Base-by-base conservation (phyloP, 1,140 invertebrate species). In the Drusus annulatus region DNA sequence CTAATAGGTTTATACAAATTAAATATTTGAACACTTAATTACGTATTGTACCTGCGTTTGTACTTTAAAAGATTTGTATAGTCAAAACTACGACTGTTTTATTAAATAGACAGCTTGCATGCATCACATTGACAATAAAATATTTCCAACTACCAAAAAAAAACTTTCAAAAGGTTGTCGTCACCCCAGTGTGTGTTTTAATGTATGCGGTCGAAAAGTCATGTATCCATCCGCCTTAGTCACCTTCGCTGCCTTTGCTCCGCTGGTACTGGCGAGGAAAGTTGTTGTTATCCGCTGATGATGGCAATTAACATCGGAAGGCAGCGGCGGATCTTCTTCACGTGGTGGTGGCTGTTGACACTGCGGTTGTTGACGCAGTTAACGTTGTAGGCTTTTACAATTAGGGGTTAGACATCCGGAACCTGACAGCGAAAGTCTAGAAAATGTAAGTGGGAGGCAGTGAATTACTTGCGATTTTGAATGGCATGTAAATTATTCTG, bases 181-280 rank as follows among this genome's bases (percentile, higher is more conserved):
- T 58, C 52, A 4, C 3, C 71, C 17, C 23, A 5, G 10, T 16
- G 51, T 28, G 52, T 74, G 52, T 74, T 74, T 74, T 74, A 74
- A 74, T 74, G 71, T 58, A 74, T 74, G 71, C 71, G 51, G 54
- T 74, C 17, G 51, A 74, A 74, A 74, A 74, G 58, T 74, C 71
- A 17, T 74, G 71, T 74, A n/a, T n/a, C n/a, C n/a, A 74, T 74
- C 71, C 71, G 71, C 56, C 52, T 56, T 56, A 74, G 51, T 58
- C 51, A 52, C 8, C 68, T 71, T 17, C 31, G 31, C 0, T 36
- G 31, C 31, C 31, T 36, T 36, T 36, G 31, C 31, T 36, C 31
- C 31, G 2, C 7, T 25, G 60, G 60, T 28, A 16, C 21, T n/a
- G 60, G 1, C 60, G 25, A 63, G n/a, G 68, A 71, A 71, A 71